A percentile compares a stretch with the other conserved stretches of the same genome.
phyloP scores from a whole-genome alignment of 2,113 vertebrate species.

The Gopherus evgoodei region DNA sequence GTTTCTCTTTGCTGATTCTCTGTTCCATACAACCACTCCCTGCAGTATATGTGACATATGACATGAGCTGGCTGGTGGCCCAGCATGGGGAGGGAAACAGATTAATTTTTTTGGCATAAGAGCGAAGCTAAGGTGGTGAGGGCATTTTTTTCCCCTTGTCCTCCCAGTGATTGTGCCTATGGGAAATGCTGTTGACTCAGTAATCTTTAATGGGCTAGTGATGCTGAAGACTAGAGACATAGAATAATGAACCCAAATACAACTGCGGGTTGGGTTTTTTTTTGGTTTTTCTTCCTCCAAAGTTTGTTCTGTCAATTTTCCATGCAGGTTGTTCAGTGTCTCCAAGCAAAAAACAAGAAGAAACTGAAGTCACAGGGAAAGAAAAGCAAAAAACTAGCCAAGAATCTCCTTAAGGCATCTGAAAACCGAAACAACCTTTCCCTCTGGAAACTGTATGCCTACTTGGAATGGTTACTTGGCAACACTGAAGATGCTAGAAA shows the following conservation, averaged over 20 bases:
- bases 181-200: not conserved
- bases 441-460: constrained; percentile 92
- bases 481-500: constrained; percentile 91
- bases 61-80: not conserved
- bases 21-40: not conserved
- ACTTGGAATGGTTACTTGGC: constrained; percentile 95
- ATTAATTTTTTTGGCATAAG: not conserved
- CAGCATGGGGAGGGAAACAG: not conserved
- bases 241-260: not conserved
- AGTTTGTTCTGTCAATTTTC: not conserved
- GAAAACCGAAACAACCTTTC: constrained; percentile 88
- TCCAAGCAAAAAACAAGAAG: constrained; percentile 86
- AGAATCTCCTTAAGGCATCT: constrained; percentile 90
- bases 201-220: not conserved
- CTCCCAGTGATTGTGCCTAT: not conserved
- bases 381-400: constrained; percentile 90
- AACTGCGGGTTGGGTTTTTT: not conserved
- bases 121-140: not conserved
- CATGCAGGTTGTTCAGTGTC: constrained; percentile 84
- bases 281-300: not conserved
- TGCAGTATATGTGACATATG: not conserved
- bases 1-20: not conserved
- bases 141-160: no score
- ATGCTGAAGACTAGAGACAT: not conserved
- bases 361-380: constrained; percentile 89